These are phyloP conservation scores for Syndactyla subalaris DNA, from an alignment of 2,797 vertebrate genomes.

Conservation along the genomic window DNA sequence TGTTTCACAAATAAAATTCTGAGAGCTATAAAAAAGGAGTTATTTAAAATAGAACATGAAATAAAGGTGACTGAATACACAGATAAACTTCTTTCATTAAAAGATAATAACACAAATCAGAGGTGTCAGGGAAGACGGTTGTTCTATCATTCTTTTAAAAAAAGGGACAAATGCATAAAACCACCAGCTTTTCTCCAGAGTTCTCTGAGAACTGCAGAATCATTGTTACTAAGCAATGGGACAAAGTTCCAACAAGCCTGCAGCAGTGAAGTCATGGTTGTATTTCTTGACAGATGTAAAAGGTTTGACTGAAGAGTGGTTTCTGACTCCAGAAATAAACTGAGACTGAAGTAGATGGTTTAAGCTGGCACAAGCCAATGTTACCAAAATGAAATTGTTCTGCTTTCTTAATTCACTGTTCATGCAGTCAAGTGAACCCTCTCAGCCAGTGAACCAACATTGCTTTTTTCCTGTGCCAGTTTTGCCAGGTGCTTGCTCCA, in stretches of 20 bases:
- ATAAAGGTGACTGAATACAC: not conserved
- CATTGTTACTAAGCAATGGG: not conserved
- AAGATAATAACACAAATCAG: not conserved
- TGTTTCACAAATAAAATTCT: not conserved
- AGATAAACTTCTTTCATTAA: not conserved
- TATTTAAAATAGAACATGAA: not conserved
- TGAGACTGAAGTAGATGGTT: not conserved
- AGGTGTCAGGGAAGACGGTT: not conserved
- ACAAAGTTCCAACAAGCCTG: not conserved
- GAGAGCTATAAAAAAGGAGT: not conserved
- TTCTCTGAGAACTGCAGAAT: not conserved
- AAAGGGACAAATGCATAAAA: not conserved
- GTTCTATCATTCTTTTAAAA: fast-evolving
- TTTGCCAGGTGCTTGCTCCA: not conserved
- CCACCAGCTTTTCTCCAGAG: not conserved
- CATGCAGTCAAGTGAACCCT: not conserved
- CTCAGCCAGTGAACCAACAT: not conserved
- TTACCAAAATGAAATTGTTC: not conserved
- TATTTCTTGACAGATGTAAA: not conserved
- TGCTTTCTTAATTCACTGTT: not conserved
- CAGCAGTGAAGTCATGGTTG: not conserved
- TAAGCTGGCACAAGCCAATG: not conserved
- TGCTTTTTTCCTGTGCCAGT: not conserved
- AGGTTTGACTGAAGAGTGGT: not conserved
- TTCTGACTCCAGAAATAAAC: not conserved